A percentile compares a stretch with the other conserved stretches of the same genome.
Evolutionary conservation across 2,888 invertebrate genomes (phyloP).

Genomic region (Hyalella azteca): DNA sequence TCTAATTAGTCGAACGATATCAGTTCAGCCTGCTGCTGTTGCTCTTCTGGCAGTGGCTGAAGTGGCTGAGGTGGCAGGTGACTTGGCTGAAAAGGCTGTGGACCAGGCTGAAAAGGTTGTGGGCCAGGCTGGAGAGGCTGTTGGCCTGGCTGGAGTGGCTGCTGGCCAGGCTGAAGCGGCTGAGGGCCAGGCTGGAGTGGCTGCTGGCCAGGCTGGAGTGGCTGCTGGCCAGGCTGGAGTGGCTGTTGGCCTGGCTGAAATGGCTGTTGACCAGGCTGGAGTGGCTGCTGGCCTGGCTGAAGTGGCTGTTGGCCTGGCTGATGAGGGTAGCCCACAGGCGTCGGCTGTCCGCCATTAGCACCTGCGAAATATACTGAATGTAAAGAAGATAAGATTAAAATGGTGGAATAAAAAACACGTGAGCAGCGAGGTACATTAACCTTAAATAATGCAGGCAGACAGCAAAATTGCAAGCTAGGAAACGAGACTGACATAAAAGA

Average conservation of each 20-base stretch:
- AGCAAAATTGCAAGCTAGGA: too few relatives aligned
- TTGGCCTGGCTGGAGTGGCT: too few relatives aligned
- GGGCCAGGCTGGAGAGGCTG: too few relatives aligned
- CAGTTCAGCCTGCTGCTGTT: background rate
- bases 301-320: background rate
- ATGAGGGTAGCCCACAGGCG: slow-evolving; percentile 1
- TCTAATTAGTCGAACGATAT: slow-evolving; percentile 20
- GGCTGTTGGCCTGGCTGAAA: background rate
- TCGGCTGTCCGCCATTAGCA: background rate
- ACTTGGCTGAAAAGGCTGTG: too few relatives aligned
- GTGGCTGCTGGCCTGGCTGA: slow-evolving; percentile 6
- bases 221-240: background rate
- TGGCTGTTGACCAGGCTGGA: background rate
- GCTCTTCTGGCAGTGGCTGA: background rate
- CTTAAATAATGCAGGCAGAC: too few relatives aligned
- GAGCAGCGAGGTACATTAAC: too few relatives aligned
- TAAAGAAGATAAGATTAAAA: slow-evolving; percentile 3
- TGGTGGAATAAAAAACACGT: background rate
- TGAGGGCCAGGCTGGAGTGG: too few relatives aligned
- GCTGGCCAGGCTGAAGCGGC: background rate
- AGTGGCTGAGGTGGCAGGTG: too few relatives aligned
- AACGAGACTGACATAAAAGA: too few relatives aligned
- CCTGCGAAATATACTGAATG: slow-evolving; percentile 20
- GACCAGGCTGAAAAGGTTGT: too few relatives aligned
- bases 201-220: background rate